Percentiles rank a stretch among this genome's conserved stretches.
These are phyloP conservation scores for Peucedramus taeniatus DNA, from an alignment of 2,113 vertebrate genomes.

Conservation along the genomic window DNA sequence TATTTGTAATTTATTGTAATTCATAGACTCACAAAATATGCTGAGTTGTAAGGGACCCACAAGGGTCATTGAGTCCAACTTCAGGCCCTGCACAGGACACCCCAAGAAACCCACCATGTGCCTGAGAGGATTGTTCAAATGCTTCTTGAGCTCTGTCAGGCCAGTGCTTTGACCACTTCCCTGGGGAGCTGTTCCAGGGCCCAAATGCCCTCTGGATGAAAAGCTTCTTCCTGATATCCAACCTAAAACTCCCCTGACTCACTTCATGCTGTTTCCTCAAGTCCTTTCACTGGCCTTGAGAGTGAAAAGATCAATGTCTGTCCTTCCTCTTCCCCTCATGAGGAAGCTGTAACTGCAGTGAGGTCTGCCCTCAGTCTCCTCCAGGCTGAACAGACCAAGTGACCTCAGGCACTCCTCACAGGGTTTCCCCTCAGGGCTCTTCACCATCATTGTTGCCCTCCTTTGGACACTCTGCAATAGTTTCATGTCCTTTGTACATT, in stretches of 20 bases:
- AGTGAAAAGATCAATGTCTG: background rate
- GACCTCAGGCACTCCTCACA: background rate
- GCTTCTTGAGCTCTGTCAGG: background rate
- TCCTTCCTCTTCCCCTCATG: fast-evolving
- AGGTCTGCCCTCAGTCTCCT: background rate
- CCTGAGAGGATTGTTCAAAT: background rate
- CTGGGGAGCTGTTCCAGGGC: background rate
- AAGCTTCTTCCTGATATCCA: background rate
- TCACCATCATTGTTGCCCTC: background rate
- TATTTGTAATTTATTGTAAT: too few relatives aligned
- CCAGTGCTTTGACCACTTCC: background rate
- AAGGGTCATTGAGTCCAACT: background rate
- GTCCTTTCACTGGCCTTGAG: background rate
- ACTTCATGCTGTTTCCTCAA: background rate
- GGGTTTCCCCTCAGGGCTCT: background rate
- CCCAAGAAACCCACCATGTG: background rate
- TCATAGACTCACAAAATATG: background rate
- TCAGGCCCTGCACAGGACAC: too few relatives aligned
- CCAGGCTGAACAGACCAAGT: background rate
- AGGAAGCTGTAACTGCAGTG: background rate
- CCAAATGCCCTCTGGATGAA: background rate
- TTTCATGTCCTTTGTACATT: background rate
- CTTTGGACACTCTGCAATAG: too few relatives aligned
- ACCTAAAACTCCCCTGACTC: background rate
- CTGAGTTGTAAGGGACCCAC: background rate